phyloP scores from a whole-genome alignment of 2,888 invertebrate species.

The Orthonevra nobilis region DNA sequence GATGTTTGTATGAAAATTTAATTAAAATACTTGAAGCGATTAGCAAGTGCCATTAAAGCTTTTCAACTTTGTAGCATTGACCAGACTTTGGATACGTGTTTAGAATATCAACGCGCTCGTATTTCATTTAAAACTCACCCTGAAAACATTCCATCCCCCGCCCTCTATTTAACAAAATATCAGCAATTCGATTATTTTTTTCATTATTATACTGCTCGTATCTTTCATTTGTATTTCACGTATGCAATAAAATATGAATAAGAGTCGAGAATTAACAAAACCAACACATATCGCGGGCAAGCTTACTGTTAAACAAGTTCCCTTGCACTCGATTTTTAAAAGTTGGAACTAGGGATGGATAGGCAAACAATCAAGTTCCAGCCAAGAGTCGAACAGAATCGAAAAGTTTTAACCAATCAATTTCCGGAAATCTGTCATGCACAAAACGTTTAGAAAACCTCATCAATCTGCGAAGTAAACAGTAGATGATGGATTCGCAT shows the following conservation, averaged over 20 bases:
- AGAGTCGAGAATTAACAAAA: conserved; percentile 28
- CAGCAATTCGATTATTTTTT: too few species aligned
- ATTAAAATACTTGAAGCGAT: too few species aligned
- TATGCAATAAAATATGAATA: conserved; percentile 50
- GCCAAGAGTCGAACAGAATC: not conserved
- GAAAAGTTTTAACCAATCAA: too few species aligned
- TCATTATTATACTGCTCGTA: too few species aligned
- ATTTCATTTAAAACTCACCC: too few species aligned
- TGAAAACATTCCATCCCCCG: too few species aligned
- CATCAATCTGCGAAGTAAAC: conserved; percentile 34
- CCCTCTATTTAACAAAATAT: too few species aligned
- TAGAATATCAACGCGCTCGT: too few species aligned
- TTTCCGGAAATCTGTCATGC: not conserved
- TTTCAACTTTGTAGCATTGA: too few species aligned
- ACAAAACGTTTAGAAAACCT: not conserved
- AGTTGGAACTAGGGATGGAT: not conserved
- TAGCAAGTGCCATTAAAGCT: too few species aligned
- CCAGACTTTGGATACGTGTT: too few species aligned
- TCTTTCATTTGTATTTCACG: conserved; percentile 29
- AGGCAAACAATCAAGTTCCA: not conserved
- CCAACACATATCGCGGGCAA: conserved; percentile 21
- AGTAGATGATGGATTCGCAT: conserved; percentile 8
- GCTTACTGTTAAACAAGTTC: conserved; percentile 6
- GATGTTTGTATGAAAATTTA: too few species aligned
- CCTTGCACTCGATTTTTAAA: conserved; percentile 30